A percentile compares a stretch with the other conserved stretches of the same genome.
Conservation (phyloP, 2,113 vertebrate species). For the Salvator merianae region DNA sequence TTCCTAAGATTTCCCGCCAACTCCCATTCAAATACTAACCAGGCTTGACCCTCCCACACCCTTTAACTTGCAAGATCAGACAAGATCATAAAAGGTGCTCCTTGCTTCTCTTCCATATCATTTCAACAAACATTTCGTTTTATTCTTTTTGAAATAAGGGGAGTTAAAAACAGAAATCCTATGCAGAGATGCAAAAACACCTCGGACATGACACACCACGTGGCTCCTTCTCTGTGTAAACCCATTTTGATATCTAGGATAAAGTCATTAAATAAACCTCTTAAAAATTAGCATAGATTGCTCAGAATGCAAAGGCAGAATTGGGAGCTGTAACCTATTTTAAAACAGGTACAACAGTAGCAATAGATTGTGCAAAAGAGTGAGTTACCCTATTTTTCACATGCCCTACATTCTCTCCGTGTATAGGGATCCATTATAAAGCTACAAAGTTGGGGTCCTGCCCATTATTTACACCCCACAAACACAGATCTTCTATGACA, state of each 20-base stretch:
- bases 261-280: not conserved
- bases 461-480: slow-evolving; percentile 40
- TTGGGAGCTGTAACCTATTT: slow-evolving; percentile 3
- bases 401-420: not conserved
- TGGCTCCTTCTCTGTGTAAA: not conserved
- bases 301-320: not conserved
- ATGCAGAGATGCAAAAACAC: not conserved
- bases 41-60: not conserved
- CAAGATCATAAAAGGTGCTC: not conserved
- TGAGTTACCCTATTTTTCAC: not conserved
- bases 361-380: not conserved
- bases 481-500: slow-evolving; percentile 28
- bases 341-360: not conserved
- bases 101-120: not conserved
- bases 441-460: slow-evolving; percentile 8
- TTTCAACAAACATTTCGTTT: not conserved
- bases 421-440: not conserved
- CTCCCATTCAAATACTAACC: not conserved
- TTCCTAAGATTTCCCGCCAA: too few relatives aligned
- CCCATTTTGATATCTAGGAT: not conserved
- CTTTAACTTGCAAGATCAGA: too few relatives aligned
- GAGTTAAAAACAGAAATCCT: not conserved
- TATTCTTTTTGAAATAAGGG: not conserved
- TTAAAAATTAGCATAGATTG: not conserved
- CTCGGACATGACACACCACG: not conserved